Conservation (phyloP, 2,113 vertebrate genomes). For the Diglossa brunneiventris region DNA sequence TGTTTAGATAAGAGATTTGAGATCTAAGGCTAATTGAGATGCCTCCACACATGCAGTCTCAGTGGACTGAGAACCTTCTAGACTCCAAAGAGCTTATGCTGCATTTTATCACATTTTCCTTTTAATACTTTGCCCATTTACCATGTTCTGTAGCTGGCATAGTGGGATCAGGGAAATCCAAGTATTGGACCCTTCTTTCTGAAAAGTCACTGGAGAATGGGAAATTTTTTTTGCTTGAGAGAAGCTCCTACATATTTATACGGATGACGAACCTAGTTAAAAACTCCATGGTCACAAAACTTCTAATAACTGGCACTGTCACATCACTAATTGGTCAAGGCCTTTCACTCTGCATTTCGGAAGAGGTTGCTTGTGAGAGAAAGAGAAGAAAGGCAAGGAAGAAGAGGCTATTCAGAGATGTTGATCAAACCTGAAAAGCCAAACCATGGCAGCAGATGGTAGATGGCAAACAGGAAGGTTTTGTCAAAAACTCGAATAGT, state of each 20-base stretch:
- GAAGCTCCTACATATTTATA: background rate
- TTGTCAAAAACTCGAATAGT: background rate
- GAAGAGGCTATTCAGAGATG: background rate
- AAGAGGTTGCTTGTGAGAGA: background rate
- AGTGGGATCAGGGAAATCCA: background rate
- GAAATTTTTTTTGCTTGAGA: background rate
- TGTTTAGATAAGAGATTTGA: background rate
- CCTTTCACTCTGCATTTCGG: background rate
- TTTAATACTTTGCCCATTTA: background rate
- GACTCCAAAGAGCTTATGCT: background rate
- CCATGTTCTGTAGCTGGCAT: background rate
- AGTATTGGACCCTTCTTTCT: background rate
- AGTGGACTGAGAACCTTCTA: background rate
- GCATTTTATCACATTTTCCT: background rate
- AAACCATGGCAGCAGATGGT: background rate
- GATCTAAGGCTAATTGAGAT: background rate
- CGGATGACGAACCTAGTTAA: background rate
- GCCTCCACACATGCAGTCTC: background rate
- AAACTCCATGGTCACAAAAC: background rate
- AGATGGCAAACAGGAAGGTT: background rate
- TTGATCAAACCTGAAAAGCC: background rate
- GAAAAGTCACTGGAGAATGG: background rate
- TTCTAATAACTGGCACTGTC: background rate
- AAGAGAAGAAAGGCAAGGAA: background rate
- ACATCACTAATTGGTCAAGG: background rate